Evolutionary conservation across 2,797 vertebrate genomes (phyloP), one percentile per base, ranked within the genome.

Genomic region (Brotula barbata): DNA sequence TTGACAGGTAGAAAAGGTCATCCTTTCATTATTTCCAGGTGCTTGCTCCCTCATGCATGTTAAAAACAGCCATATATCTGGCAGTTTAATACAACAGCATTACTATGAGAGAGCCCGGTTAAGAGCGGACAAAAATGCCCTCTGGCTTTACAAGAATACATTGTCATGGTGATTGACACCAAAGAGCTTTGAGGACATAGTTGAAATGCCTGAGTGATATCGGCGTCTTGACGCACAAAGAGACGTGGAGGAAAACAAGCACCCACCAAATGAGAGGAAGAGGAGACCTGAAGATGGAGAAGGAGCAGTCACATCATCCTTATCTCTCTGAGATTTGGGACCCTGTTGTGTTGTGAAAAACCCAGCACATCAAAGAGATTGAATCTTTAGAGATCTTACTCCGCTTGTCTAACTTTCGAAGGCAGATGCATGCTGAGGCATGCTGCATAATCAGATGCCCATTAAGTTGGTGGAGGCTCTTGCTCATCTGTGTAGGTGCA

Each of bases 401-500:
- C 17, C 36, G 46, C 43, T 39, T 6, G 14, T 74, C 64, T 62
- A 78, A 75, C 60, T 82, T 84, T 71, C 44, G 1, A 15, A 59
- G 34, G 60, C 25, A n/a, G n/a, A n/a, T n/a, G n/a, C n/a, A n/a
- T n/a, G n/a, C 64, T 56, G 68, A 75, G 59, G 75, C 67, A 54
- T 17, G 58, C 70, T 8, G 58, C 73, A 72, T 77, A 81, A 85
- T 86, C 56, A 75, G 45, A 71, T 52, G 60, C 54, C 7, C 33
- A 59, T 71, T 55, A 81, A 75, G 73, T 83, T 70, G 61, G 54
- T 64, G 61, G 49, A 80, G 77, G 71, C 78, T 75, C 57, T 37
- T 72, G 77, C 78, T 89, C 76, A 55, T 85, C 85, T 86, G 62
- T 68, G 70, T 74, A 79, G 83, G 80, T 81, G 86, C 84, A 81